Base-by-base conservation (phyloP, 2,888 invertebrate species). In the Ophioninae sp. region DNA sequence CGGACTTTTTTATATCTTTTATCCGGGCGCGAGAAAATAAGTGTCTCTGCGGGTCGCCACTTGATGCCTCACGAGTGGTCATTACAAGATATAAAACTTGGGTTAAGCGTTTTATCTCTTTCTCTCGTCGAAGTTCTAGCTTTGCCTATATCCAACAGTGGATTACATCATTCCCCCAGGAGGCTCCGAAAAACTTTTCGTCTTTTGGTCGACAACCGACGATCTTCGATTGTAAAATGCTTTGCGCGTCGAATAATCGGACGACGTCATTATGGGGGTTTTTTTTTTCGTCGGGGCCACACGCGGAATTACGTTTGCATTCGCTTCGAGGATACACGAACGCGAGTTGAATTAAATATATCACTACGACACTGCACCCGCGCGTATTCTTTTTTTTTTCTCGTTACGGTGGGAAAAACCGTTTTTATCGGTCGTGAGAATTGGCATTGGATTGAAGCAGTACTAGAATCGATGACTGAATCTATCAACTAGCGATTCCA, bases 11-110 rank as follows among this genome's bases (percentile, higher is more conserved):
- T 56, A 72, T 70, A 65, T 59, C 39, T 72, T 21, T 59, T 8
- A 41, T 72, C 21, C 30, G 13, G 62, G 17, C 59, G 72, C 20
- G 41, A 65, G 59, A 72, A 79, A 64, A 57, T 64, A 57, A 30
- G 59, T 21, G 30, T 68, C 41, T 44, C 44, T 44, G 59, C 17
- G 17, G 50, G 17, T 21, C 50, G n/a, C 17, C 30, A 59, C 61
- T 30, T 30, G 44, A 73, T 78, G 50, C 69, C 69, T 39, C 50
- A 56, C 65, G 70, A 61, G 70, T 59, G 41, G 8, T 81, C 78
- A 78, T 78, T 74, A 83, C 50, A 73, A 74, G 57, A 67, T 69
- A 69, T 59, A 78, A 73, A 81, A 68, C 73, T 77, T 80, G 69
- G 21, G 61, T 64, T 59, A 37, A 73, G 65, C 30, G 30, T 30